Evolutionary conservation across 2,888 invertebrate genomes (phyloP), one percentile per base, ranked within the genome.

Genomic region (Pogonocherus hispidulus): DNA sequence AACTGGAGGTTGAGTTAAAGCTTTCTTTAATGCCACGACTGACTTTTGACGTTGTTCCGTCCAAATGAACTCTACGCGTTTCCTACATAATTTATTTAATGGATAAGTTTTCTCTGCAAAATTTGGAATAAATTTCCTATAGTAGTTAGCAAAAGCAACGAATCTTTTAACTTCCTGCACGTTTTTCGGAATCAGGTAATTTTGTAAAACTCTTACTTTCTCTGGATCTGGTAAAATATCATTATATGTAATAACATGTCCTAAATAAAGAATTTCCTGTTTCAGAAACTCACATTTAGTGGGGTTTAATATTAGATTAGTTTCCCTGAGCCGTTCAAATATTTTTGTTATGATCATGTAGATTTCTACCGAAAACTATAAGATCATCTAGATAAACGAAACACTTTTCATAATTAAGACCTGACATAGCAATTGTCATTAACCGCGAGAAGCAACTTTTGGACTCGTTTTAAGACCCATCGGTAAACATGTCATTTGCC

Each of bases 281-380:
- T 67, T 64, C 37, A 73, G 52, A 64, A 75, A 76, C 27, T 73
- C 66, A 63, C 74, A 74, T 67, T 75, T 75, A 27, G 18, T 47
- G 5, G 74, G 74, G 65, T 77, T 73, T 65, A 78, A 66, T 63
- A 73, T 77, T 54, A 77, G 56, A 63, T 77, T 20, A n/a, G n/a
- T 51, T 49, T 49, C 19, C 49, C 14, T 49, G 14, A 35, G 49
- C 37, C 4, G 8, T 16, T n/a, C n/a, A n/a, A n/a, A n/a, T n/a
- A n/a, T n/a, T n/a, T n/a, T n/a, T n/a, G n/a, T n/a, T n/a, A n/a
- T n/a, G n/a, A n/a, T n/a, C n/a, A 5, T 2, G 8, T 32, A 62
- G 11, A 19, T 62, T 35, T 32, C 20, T 51, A n/a, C 49, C 51
- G 32, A 49, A 51, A 14, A 62, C 32, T 11, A 62, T 51, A 2